Evolutionary conservation across 2,797 vertebrate genomes (phyloP), one percentile per base, ranked within the genome.

Genomic region (Manis javanica): DNA sequence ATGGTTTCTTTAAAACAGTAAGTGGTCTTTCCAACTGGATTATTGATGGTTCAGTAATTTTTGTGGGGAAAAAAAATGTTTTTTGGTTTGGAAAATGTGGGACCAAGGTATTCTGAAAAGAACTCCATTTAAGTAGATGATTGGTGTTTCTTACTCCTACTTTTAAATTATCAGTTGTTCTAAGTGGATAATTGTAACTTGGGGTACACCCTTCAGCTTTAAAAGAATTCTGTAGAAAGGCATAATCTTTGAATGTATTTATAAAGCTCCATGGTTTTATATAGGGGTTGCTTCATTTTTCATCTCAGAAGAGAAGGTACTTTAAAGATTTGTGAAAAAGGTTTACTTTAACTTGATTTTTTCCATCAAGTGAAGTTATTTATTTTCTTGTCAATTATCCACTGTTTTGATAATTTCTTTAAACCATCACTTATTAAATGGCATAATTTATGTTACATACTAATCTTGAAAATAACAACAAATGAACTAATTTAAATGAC

Each of bases 1-100:
- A 11, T 96, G 75, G 75, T 82, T 97, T 96, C 89, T 96, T 93
- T 93, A 95, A 94, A 97, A 87, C 92, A 96, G 83, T 61, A 23
- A 96, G 92, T 85, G 88, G 88, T 83, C 89, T 97, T 96, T 94
- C 61, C 92, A 92, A 23, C 94, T 95, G 95, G 87, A 90, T 97
- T 97, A 95, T 97, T 91, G 97, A 96, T 82, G 86, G 88, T 86
- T 97, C 90, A 29, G 51, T 97, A 95, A 94, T 84, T 96, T 97
- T 61, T 90, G 49, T 95, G 9, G 74, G 21, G 59, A 91, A 96
- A 77, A 53, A 1, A 64, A 34, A 0, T 11, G 92, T 66, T 82
- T 42, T 79, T 71, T 63, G 42, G 19, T 82, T 85, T 59, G 53
- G 63, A n/a, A 72, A 89, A 89, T 93, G 37, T 87, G 89, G 77